Evolutionary conservation across 1,140 invertebrate species (phyloP).

Genomic region (Muscidifurax raptorellus): DNA sequence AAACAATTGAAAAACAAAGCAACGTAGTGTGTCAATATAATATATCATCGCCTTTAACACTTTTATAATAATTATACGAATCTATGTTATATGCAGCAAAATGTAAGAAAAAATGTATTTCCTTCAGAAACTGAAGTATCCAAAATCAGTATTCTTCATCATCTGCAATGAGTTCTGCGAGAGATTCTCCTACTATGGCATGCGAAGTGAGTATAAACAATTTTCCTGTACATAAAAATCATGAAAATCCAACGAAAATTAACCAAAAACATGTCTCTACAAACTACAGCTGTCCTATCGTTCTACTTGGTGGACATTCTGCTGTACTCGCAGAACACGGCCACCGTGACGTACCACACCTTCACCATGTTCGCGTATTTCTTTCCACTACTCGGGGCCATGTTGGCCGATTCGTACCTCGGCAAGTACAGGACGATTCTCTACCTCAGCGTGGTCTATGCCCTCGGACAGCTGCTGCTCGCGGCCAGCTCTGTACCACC

Average conservation of each 20-base stretch:
- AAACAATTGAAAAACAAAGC: too few species aligned
- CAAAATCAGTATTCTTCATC: conserved; percentile 94
- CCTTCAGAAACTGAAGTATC: conserved; percentile 86
- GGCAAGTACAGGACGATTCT: conserved; percentile 93
- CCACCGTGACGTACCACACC: conserved; percentile 89
- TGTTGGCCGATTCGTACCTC: conserved; percentile 90
- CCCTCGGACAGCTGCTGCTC: conserved; percentile 88
- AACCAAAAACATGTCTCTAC: background rate
- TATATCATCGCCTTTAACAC: too few species aligned
- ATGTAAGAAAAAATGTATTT: conserved; percentile 29
- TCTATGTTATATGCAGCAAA: too few species aligned
- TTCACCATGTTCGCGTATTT: conserved; percentile 92
- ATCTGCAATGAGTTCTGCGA: conserved; percentile 97
- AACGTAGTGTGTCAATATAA: too few species aligned
- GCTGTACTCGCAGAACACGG: conserved; percentile 78
- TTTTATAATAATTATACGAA: too few species aligned
- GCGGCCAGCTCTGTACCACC: conserved; percentile 81
- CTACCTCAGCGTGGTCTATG: conserved; percentile 92
- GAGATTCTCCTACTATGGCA: conserved; percentile 96
- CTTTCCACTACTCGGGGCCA: conserved; percentile 90
- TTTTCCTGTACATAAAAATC: conserved; percentile 1
- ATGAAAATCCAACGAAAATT: background rate
- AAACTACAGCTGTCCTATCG: conserved; percentile 83
- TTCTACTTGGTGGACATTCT: conserved; percentile 86
- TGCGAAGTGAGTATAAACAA: conserved; percentile 86